Evolutionary conservation across 2,797 vertebrate species (phyloP).

Genomic region (Natrix natrix): DNA sequence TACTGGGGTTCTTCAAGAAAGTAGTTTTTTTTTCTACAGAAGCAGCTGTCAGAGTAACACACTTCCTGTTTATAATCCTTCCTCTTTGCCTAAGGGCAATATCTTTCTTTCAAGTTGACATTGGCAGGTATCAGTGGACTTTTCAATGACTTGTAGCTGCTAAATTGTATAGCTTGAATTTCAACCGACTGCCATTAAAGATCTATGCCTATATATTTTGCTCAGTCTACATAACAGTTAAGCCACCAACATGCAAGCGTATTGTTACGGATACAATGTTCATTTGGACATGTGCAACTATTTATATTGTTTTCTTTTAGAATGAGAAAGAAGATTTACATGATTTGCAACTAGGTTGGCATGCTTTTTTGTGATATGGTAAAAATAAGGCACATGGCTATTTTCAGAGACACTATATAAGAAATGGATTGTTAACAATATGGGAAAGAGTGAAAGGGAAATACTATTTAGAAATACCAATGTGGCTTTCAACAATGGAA

Average conservation of each 20-base stretch:
- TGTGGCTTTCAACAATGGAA: too few species aligned
- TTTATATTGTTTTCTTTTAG: background rate
- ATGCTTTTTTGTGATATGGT: too few species aligned
- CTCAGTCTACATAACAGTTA: background rate
- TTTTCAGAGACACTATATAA: too few species aligned
- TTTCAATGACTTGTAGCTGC: background rate
- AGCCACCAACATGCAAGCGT: background rate
- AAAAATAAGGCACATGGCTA: too few species aligned
- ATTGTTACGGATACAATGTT: background rate
- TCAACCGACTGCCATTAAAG: constrained; percentile 9
- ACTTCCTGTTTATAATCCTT: background rate
- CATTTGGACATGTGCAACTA: background rate
- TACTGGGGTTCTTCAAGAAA: background rate
- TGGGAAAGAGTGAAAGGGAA: too few species aligned
- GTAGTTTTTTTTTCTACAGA: constrained; percentile 14
- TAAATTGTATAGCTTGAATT: constrained; percentile 12
- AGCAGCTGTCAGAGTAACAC: background rate
- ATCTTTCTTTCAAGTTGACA: constrained; percentile 25
- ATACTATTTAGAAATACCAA: too few species aligned
- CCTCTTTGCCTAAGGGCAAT: constrained; percentile 33
- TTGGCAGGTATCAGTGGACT: background rate
- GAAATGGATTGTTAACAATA: too few species aligned
- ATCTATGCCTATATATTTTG: background rate
- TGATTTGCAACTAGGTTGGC: too few species aligned
- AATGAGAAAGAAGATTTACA: background rate